These are phyloP conservation scores for Uria aalge DNA, from an alignment of 2,113 vertebrate species.

Conservation along the genomic window DNA sequence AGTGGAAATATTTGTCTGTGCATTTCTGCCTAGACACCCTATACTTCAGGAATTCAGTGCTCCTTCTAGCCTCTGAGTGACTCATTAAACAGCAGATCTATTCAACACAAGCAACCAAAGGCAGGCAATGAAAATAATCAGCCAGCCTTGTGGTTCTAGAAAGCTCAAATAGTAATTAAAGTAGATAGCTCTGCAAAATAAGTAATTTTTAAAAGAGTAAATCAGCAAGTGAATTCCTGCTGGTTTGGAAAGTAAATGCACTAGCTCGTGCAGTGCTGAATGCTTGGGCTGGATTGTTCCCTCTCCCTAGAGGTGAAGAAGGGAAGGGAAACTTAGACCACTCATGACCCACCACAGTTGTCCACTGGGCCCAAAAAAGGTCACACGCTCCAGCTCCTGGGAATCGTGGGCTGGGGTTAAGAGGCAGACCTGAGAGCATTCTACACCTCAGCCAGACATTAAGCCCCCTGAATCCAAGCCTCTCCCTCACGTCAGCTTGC, in stretches of 20 bases:
- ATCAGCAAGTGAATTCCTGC: conserved; percentile 8
- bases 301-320: background rate
- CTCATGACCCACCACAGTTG: background rate
- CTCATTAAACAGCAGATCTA: conserved; percentile 72
- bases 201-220: background rate
- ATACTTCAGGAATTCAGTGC: conserved; percentile 55
- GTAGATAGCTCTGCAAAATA: conserved; percentile 44
- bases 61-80: conserved; percentile 61
- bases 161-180: conserved; percentile 73
- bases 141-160: conserved; percentile 63
- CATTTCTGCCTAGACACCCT: conserved; percentile 62
- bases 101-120: conserved; percentile 56
- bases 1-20: conserved; percentile 64
- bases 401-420: background rate
- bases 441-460: background rate
- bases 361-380: background rate
- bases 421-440: background rate
- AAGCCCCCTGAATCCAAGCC: background rate
- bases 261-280: background rate
- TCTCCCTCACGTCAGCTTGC: background rate
- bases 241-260: conserved; percentile 36
- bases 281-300: background rate
- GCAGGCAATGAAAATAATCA: conserved; percentile 70
- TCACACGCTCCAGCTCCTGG: background rate
- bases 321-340: accelerated